Evolutionary conservation across 2,113 vertebrate species (phyloP).

Genomic region (Labrus mixtus): DNA sequence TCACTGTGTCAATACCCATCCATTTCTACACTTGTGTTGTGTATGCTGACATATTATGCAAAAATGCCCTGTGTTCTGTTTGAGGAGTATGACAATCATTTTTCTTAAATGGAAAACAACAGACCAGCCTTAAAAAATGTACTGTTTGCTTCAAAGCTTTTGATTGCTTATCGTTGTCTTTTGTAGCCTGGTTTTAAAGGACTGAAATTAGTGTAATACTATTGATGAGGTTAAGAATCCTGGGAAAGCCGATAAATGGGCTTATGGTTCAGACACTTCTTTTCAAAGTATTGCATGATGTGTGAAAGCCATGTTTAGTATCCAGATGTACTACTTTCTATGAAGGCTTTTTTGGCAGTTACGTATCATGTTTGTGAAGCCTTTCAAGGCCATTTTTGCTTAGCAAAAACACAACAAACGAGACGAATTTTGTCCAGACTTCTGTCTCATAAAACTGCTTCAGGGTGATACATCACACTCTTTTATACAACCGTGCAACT

Average conservation of each 20-base stretch:
- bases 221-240: conserved; percentile 1
- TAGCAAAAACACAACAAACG: conserved; percentile 3
- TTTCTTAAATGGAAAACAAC: neutral
- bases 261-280: neutral
- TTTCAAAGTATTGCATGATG: conserved; percentile 1
- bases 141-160: conserved; percentile 1
- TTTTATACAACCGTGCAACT: conserved; percentile 36
- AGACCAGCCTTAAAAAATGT: neutral
- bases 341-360: conserved; percentile 6
- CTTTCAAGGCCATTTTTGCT: conserved; percentile 15
- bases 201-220: neutral
- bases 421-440: conserved; percentile 13
- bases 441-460: conserved; percentile 33
- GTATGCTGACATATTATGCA: conserved; percentile 14
- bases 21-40: neutral
- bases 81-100: neutral
- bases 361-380: conserved; percentile 19
- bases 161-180: neutral
- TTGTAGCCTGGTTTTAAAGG: neutral
- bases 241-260: too few relatives aligned
- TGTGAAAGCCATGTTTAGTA: conserved; percentile 5
- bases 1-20: conserved; percentile 17
- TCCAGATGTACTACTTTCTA: conserved; percentile 30
- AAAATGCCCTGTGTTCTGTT: neutral
- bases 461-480: conserved; percentile 12